Percentiles rank a stretch among this genome's conserved stretches.
Conservation (phyloP, 2,888 invertebrate genomes). For the Yponomeuta sedellus region DNA sequence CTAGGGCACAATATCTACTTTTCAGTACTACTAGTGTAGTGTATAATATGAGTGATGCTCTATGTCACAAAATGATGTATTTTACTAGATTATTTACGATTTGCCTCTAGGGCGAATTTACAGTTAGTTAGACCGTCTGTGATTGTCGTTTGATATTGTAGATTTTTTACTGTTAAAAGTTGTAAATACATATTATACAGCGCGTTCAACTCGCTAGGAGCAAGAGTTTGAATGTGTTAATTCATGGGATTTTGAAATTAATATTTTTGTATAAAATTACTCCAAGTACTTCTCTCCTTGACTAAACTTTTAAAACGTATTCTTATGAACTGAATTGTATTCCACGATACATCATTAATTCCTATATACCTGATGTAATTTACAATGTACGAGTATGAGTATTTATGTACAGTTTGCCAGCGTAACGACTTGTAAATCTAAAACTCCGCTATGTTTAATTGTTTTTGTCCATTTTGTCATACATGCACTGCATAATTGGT, state of each 20-base stretch:
- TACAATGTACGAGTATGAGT: background rate
- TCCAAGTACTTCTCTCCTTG: background rate
- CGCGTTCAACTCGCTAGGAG: background rate
- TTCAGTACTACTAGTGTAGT: background rate
- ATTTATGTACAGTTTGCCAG: background rate
- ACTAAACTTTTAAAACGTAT: background rate
- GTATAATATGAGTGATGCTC: background rate
- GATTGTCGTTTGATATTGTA: constrained; percentile 1
- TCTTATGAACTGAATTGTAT: constrained; percentile 1
- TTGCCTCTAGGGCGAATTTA: background rate
- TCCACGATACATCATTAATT: background rate
- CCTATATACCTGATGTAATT: background rate
- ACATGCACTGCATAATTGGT: background rate
- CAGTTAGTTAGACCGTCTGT: background rate
- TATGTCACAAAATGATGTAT: background rate
- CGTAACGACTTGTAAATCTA: background rate
- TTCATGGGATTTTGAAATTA: background rate
- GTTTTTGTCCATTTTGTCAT: background rate
- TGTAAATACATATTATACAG: background rate
- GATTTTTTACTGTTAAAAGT: background rate
- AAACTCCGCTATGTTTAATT: background rate
- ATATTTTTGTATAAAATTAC: background rate
- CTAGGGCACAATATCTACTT: background rate
- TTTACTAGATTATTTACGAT: background rate
- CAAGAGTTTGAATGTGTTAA: background rate